These are phyloP conservation scores for Scaptomyza montana DNA, from an alignment of 1,140 invertebrate species.

Conservation along the genomic window DNA sequence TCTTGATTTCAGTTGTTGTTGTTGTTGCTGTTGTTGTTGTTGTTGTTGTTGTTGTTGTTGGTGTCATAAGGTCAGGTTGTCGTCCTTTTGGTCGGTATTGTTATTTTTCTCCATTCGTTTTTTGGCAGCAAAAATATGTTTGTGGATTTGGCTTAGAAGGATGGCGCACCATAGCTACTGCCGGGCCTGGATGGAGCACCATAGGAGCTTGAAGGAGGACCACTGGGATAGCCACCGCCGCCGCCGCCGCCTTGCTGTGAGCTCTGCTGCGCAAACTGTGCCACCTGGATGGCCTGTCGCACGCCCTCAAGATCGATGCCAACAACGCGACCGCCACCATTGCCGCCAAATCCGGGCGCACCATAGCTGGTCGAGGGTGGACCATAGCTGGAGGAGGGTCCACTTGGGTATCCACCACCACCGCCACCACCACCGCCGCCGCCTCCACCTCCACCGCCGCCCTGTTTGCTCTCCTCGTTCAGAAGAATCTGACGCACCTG, in stretches of 20 bases:
- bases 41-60: conserved; percentile 31
- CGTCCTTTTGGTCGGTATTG: conserved; percentile 33
- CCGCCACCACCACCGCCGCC: conserved; percentile 84
- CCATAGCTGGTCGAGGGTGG: conserved; percentile 86
- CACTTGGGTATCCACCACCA: conserved; percentile 82
- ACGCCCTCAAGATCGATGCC: conserved; percentile 87
- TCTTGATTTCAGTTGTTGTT: conserved; percentile 40
- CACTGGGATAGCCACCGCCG: conserved; percentile 75
- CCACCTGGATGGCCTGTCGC: conserved; percentile 88
- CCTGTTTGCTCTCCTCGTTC: conserved; percentile 89
- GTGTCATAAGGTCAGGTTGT: conserved; percentile 1
- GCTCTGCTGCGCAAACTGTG: conserved; percentile 86
- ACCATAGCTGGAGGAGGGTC: conserved; percentile 84
- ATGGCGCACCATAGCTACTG: conserved; percentile 80
- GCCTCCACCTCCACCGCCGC: conserved; percentile 78
- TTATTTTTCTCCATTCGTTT: conserved; percentile 8
- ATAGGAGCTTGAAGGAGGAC: conserved; percentile 80
- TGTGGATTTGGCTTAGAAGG: conserved; percentile 77
- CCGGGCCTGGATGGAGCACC: conserved; percentile 82
- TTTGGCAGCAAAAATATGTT: conserved; percentile 65
- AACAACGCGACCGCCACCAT: conserved; percentile 86
- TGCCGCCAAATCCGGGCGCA: conserved; percentile 85
- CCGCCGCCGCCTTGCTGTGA: conserved; percentile 77
- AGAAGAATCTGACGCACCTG: conserved; percentile 92
- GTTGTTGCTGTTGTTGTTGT: conserved; percentile 33